These are phyloP conservation scores for Noctua janthe DNA, from an alignment of 2,888 invertebrate species.

Conservation along the genomic window DNA sequence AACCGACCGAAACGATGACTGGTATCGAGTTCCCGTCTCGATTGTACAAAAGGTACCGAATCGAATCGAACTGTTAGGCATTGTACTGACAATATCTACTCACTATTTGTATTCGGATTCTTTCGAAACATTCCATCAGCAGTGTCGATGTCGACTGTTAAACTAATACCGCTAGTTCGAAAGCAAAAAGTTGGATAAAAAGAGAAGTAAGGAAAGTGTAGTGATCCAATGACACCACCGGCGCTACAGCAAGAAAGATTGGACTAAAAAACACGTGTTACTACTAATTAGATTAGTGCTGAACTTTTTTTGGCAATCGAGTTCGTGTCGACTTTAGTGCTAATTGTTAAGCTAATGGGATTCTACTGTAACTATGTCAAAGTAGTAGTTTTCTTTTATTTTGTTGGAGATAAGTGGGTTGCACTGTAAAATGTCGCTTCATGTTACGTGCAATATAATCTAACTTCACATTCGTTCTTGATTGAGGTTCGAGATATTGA, in stretches of 20 bases:
- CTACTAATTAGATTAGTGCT: conserved; percentile 45
- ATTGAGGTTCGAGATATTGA: not conserved
- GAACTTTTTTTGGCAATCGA: not conserved
- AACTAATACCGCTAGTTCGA: conserved; percentile 62
- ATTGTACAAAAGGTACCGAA: conserved; percentile 78
- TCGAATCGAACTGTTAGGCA: conserved; percentile 82
- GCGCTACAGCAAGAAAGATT: conserved; percentile 24
- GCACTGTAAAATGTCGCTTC: not conserved
- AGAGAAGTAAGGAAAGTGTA: conserved; percentile 42
- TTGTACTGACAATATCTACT: conserved; percentile 76
- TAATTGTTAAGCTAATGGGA: conserved; percentile 39
- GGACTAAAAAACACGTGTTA: conserved; percentile 27
- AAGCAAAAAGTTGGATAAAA: conserved; percentile 50
- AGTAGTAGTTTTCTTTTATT: not conserved
- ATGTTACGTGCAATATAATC: not conserved
- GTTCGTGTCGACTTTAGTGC: not conserved
- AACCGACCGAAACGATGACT: conserved; percentile 56
- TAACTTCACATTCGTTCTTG: not conserved
- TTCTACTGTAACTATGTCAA: conserved; percentile 4
- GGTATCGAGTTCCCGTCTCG: conserved; percentile 60
- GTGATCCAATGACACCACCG: conserved; percentile 50
- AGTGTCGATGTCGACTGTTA: conserved; percentile 46
- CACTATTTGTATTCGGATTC: conserved; percentile 82
- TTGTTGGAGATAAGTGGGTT: conserved; percentile 1
- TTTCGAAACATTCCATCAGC: conserved; percentile 73